A percentile compares a stretch with the other conserved stretches of the same genome.
Conservation (phyloP, 2,113 vertebrate species). For the Oceanites oceanicus region DNA sequence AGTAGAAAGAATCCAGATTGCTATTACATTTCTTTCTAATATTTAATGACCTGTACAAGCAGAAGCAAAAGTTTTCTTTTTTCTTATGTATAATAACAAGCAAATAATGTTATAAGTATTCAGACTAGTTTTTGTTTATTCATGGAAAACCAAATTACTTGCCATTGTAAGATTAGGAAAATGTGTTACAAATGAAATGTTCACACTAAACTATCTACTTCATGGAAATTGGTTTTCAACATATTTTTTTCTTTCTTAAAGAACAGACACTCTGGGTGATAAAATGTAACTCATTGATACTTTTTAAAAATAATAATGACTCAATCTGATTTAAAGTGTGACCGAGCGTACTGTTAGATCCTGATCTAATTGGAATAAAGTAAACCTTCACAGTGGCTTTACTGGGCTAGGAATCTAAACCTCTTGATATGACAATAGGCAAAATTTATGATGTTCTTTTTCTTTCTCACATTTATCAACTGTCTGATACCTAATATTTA, state of each 20-base stretch:
- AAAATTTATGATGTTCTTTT: background rate
- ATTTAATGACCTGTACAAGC: background rate
- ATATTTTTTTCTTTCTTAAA: background rate
- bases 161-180: background rate
- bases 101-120: background rate
- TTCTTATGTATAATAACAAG: background rate
- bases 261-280: background rate
- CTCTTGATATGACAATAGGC: fast-evolving
- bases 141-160: background rate
- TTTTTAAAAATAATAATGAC: background rate
- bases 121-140: background rate
- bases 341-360: fast-evolving
- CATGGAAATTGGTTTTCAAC: background rate
- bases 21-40: background rate
- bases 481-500: background rate
- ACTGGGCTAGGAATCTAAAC: background rate
- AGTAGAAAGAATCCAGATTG: background rate
- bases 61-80: background rate
- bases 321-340: background rate
- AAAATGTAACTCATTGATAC: background rate
- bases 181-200: background rate
- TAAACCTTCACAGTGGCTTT: background rate
- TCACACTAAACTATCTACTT: background rate
- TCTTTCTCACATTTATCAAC: background rate
- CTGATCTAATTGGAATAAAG: background rate